Evolutionary conservation across 2,113 vertebrate genomes (phyloP).

Genomic region (Catharus minimus): DNA sequence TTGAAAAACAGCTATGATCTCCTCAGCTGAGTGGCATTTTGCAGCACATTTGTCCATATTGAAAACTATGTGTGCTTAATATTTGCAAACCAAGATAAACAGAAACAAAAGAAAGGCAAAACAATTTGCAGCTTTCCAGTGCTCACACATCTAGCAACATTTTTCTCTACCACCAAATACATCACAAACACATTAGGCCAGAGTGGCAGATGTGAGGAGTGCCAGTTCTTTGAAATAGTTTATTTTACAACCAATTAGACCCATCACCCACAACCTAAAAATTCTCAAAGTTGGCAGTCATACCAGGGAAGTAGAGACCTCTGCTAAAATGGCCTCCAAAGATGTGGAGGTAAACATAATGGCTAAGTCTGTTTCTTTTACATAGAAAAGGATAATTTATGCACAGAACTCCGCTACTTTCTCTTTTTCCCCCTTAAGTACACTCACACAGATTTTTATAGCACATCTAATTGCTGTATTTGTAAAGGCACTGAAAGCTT

Average conservation of each 20-base stretch:
- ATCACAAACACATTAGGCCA: constrained; percentile 35
- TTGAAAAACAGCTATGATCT: constrained; percentile 14
- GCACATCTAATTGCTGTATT: neutral
- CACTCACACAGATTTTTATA: neutral
- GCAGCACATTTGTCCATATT: constrained; percentile 47
- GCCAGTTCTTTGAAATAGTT: constrained; percentile 56
- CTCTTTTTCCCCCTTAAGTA: neutral
- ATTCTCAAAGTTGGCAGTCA: constrained; percentile 13
- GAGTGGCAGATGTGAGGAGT: constrained; percentile 15
- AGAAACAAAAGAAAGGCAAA: constrained; percentile 62
- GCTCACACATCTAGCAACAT: neutral
- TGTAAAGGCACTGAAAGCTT: neutral
- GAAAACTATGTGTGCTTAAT: constrained; percentile 29
- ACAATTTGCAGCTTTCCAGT: constrained; percentile 41
- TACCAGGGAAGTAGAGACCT: neutral
- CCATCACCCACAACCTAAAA: constrained; percentile 26
- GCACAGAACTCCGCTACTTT: neutral
- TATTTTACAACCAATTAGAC: constrained; percentile 57
- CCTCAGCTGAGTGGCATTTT: constrained; percentile 48
- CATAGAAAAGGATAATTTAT: neutral
- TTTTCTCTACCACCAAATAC: constrained; percentile 48
- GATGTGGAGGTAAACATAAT: neutral
- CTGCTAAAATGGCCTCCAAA: neutral
- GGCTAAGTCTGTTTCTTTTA: neutral
- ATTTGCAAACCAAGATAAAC: constrained; percentile 64